Percentiles rank a stretch among this genome's conserved stretches.
Conservation (phyloP, 1,140 invertebrate genomes). For the Drosophila melanica region DNA sequence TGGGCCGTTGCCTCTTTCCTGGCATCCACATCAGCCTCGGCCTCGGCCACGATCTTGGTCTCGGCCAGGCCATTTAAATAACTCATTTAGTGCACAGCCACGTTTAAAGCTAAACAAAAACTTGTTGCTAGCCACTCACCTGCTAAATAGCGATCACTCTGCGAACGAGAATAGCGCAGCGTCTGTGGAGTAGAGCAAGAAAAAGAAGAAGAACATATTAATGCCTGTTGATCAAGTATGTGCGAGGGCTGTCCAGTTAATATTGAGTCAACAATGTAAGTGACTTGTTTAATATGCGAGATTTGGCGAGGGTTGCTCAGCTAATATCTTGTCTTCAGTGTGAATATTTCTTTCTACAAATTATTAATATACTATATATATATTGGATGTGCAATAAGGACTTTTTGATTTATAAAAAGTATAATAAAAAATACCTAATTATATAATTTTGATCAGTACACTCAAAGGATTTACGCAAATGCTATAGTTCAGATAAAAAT, state of each 20-base stretch:
- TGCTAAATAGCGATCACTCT: conserved; percentile 86
- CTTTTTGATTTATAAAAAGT: too few species aligned
- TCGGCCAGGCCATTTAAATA: conserved; percentile 70
- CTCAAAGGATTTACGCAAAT: too few species aligned
- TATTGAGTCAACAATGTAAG: neutral
- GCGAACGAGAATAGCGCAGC: conserved; percentile 84
- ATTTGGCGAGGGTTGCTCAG: too few species aligned
- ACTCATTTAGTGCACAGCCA: conserved; percentile 70
- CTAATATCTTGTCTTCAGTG: too few species aligned
- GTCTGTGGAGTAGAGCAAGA: conserved; percentile 58
- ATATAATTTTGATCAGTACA: too few species aligned
- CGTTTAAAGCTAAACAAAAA: conserved; percentile 43
- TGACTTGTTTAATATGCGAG: neutral
- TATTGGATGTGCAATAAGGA: too few species aligned
- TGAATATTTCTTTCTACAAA: too few species aligned
- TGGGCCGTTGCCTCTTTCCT: conserved; percentile 23
- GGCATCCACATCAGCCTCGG: conserved; percentile 2
- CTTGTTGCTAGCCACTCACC: conserved; percentile 84
- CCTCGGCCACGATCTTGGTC: conserved; percentile 5
- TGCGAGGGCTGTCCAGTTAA: conserved; percentile 42
- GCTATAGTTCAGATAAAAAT: too few species aligned
- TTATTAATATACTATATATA: too few species aligned
- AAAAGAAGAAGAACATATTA: conserved; percentile 48
- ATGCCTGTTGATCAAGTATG: conserved; percentile 59
- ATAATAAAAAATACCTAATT: too few species aligned